Evolutionary conservation across 2,797 vertebrate genomes (phyloP), one percentile per base, ranked within the genome.

Genomic region (Intellagama lesueurii): DNA sequence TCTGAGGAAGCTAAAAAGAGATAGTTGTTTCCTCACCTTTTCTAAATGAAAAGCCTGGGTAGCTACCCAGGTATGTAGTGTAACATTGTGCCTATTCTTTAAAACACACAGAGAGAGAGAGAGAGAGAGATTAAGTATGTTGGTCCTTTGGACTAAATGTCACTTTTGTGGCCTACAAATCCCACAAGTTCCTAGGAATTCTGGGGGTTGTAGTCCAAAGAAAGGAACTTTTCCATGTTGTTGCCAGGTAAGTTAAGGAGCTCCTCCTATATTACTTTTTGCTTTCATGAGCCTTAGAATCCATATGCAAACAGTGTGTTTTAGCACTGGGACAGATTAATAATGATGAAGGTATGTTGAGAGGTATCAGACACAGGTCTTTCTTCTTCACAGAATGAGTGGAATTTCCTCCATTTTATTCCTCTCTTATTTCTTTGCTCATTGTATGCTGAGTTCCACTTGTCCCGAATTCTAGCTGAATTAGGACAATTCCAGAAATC

Each of bases 281-380:
- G 19, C 73, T 83, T 17, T 28, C 32, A 17, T 64, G 32, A 80
- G 12, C 35, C 19, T 88, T 64, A 80, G 47, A 19, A 28, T 44
- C 19, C 5, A 44, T 69, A n/a, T 85, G 47, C 68, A 40, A 40
- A 60, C 52, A 83, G 35, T 76, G 70, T 83, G n/a, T 87, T 72
- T 87, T 87, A 81, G 80, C 70, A 82, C 30, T 76, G 40, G 66
- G 69, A 66, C 26, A 76, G 87, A 17, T 22, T 26, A 83, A 32
- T 6, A 22, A 9, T 88, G 16, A 83, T 69, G 7, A 82, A 68
- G 52, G 30, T 60, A 68, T 26, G 35, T 28, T 69, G 64, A 79
- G 30, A 69, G 16, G 35, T 28, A 16, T 30, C 78, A 80, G 69
- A 81, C n/a, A 73, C 30, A 52, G 26, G 30, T 17, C 68, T 72